phyloP scores from a whole-genome alignment of 2,888 invertebrate genomes.

The Lysandra bellargus region DNA sequence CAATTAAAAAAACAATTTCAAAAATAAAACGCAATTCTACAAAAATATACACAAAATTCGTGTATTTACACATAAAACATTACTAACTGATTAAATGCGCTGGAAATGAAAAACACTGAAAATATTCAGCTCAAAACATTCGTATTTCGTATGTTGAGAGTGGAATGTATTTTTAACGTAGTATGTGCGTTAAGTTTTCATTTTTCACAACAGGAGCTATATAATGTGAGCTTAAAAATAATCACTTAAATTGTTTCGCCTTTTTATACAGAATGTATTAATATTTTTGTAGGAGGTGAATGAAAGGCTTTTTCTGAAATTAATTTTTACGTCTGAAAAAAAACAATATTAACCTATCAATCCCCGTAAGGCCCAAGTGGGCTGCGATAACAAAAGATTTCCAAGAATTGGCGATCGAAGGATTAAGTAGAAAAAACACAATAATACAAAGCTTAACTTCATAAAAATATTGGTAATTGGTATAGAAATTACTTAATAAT shows the following conservation, averaged over 20 bases:
- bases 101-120: slow-evolving; percentile 13
- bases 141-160: not conserved
- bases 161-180: not conserved
- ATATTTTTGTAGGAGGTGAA: not conserved
- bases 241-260: not conserved
- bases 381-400: too few relatives aligned
- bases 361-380: too few relatives aligned
- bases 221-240: not conserved
- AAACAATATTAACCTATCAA: not conserved
- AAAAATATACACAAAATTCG: not conserved
- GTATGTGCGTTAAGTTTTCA: slow-evolving; percentile 10
- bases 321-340: not conserved
- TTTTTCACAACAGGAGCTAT: not conserved
- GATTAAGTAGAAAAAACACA: too few relatives aligned
- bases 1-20: not conserved
- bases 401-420: too few relatives aligned
- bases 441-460: too few relatives aligned
- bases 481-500: not conserved
- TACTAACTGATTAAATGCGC: not conserved
- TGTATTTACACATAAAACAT: not conserved
- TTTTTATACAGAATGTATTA: not conserved
- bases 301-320: not conserved
- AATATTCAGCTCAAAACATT: not conserved
- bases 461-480: not conserved
- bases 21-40: not conserved